Evolutionary conservation across 2,888 invertebrate species (phyloP).

Genomic region (Liodrosophila aerea): DNA sequence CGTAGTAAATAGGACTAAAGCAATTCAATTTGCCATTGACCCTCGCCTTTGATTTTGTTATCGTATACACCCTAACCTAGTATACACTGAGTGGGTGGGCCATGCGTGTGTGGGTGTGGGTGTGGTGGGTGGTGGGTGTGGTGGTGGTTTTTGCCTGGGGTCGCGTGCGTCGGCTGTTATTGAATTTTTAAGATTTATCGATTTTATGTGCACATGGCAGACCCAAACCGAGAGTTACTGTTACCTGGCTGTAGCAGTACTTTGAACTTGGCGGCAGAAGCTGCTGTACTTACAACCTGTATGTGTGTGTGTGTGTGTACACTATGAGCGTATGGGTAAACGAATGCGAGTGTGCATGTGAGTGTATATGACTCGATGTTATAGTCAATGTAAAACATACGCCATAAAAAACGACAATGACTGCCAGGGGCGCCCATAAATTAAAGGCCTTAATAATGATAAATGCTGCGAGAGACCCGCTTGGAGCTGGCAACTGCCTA

Average conservation of each 20-base stretch:
- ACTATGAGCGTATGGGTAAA: conserved; percentile 1
- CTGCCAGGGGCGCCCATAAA: conserved; percentile 53
- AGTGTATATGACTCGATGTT: conserved; percentile 57
- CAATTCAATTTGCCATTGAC: conserved; percentile 67
- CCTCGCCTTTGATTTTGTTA: conserved; percentile 56
- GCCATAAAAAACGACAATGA: conserved; percentile 65
- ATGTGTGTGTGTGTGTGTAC: conserved; percentile 10
- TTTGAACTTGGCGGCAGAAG: conserved; percentile 56
- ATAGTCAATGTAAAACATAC: conserved; percentile 73
- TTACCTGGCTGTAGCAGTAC: conserved; percentile 30
- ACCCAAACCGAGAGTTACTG: conserved; percentile 12
- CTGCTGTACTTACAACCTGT: conserved; percentile 41
- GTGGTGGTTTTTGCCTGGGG: background rate
- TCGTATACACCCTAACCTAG: background rate
- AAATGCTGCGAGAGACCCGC: conserved; percentile 31
- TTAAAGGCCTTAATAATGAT: conserved; percentile 74
- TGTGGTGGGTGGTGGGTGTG: background rate
- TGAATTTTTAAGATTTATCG: conserved; percentile 78
- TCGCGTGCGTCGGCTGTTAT: conserved; percentile 70
- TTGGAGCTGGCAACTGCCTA: background rate
- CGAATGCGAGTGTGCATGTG: conserved; percentile 2
- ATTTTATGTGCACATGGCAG: conserved; percentile 57
- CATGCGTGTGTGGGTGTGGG: conserved; percentile 1
- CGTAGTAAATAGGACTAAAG: conserved; percentile 10
- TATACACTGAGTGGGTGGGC: too few relatives aligned